These are phyloP conservation scores for Riparia riparia DNA, from an alignment of 2,113 vertebrate species.

Conservation along the genomic window DNA sequence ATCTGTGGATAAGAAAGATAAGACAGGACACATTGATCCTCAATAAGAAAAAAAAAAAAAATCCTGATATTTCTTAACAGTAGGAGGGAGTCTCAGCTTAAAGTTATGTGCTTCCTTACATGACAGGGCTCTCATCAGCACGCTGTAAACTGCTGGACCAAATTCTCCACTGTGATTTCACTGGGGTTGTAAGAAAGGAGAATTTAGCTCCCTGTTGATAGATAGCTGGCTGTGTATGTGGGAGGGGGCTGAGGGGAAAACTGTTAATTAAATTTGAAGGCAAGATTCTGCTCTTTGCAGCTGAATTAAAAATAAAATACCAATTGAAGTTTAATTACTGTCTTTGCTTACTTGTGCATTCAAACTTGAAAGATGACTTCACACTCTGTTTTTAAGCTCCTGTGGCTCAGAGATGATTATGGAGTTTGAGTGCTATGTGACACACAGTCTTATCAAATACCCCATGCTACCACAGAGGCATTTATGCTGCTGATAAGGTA, in stretches of 20 bases:
- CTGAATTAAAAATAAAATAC: slow-evolving; percentile 80
- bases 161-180: slow-evolving; percentile 9
- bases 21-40: neutral
- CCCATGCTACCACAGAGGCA: slow-evolving; percentile 51
- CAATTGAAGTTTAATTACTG: slow-evolving; percentile 83
- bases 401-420: slow-evolving; percentile 73
- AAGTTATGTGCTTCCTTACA: neutral
- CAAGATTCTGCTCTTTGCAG: slow-evolving; percentile 73
- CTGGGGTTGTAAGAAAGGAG: neutral
- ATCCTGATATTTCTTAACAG: neutral
- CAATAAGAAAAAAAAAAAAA: neutral
- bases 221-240: slow-evolving; percentile 56
- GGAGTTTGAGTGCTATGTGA: slow-evolving; percentile 69
- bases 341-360: slow-evolving; percentile 78
- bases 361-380: slow-evolving; percentile 80
- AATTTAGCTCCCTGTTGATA: slow-evolving; percentile 63
- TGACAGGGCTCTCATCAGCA: neutral
- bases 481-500: slow-evolving; percentile 56
- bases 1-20: neutral
- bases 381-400: slow-evolving; percentile 73
- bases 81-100: neutral
- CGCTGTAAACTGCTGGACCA: slow-evolving; percentile 7
- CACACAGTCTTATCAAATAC: slow-evolving; percentile 67
- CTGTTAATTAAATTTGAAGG: slow-evolving; percentile 82
- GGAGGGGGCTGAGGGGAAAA: slow-evolving; percentile 52